Evolutionary conservation across 2,113 vertebrate species (phyloP).

Genomic region (Dunckerocampus dactyliophorus): DNA sequence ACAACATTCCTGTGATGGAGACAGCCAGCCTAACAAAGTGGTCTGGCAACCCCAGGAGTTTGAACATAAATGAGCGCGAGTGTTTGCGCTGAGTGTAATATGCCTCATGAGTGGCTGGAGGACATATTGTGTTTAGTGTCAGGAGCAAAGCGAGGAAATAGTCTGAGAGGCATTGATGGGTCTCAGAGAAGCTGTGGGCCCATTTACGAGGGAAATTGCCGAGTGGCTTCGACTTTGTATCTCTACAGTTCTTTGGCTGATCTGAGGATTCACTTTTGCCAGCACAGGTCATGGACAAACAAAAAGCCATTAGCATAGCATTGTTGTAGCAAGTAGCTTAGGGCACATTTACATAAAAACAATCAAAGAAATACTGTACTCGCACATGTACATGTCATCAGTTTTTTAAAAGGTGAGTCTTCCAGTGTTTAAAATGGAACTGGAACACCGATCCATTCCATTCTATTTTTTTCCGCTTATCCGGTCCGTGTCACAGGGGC

Average conservation of each 20-base stretch:
- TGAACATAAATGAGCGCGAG: constrained; percentile 20
- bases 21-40: constrained; percentile 6
- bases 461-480: too few relatives aligned
- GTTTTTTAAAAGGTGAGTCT: too few relatives aligned
- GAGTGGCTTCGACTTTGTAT: constrained; percentile 20
- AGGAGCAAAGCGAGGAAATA: constrained; percentile 10
- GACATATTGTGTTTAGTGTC: constrained; percentile 30
- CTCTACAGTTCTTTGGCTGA: constrained; percentile 16
- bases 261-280: constrained; percentile 13
- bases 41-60: constrained; percentile 6
- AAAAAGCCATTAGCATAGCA: neutral
- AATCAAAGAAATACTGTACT: too few relatives aligned
- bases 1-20: constrained; percentile 9
- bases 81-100: neutral
- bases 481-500: too few relatives aligned
- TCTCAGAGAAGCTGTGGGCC: constrained; percentile 25
- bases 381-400: too few relatives aligned
- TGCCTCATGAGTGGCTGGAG: neutral
- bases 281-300: constrained; percentile 28
- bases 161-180: constrained; percentile 15
- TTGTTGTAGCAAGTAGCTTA: neutral
- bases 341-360: too few relatives aligned
- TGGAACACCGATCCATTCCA: too few relatives aligned
- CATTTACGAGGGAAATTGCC: constrained; percentile 50
- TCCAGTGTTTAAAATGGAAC: too few relatives aligned